Base-by-base conservation (phyloP, 2,797 vertebrate genomes). In the Chelon auratus region DNA sequence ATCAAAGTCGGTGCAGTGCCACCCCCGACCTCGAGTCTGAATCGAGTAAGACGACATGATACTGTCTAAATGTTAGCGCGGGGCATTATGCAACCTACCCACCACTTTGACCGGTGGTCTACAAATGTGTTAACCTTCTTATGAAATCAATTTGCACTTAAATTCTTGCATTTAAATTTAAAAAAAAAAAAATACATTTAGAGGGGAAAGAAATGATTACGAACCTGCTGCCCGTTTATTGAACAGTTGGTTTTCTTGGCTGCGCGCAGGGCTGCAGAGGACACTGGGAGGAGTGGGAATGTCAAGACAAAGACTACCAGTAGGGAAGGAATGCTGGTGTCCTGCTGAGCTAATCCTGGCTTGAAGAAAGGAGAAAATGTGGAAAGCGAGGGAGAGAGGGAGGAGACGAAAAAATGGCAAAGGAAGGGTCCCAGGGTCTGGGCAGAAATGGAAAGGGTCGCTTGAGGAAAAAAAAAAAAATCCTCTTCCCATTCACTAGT, bases 281-380 rank as follows among this genome's bases (percentile, higher is more conserved):
- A 90, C 88, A 90, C 94, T 95, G 95, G 96, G 95, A 96, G 93
- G 94, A 92, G 95, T 95, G 95, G 94, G 93, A 93, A 93, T 77
- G 82, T 92, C 82, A 87, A 89, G 95, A 96, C 95, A 97, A 95
- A 96, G 95, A 93, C 93, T 84, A 93, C 94, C 92, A 95, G 95
- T 94, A 36, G 90, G 72, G 94, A 95, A 90, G 93, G 92, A 93
- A 95, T 93, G 94, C 94, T 70, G 84, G 92, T 83, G 94, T 96
- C 95, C 95, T 93, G 94, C 94, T 93, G 85, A 90, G 94, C 89
- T 93, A 95, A 96, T 94, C 93, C 95, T 89, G 89, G 90, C 82
- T 93, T 92, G 93, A 94, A 92, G 93, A 94, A 94, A 84, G 54
- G 90, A 86, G 82, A 91, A 94, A 96, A 92, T 93, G 84, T 84